phyloP scores from a whole-genome alignment of 2,797 vertebrate genomes.

The Macrochelys suwanniensis region DNA sequence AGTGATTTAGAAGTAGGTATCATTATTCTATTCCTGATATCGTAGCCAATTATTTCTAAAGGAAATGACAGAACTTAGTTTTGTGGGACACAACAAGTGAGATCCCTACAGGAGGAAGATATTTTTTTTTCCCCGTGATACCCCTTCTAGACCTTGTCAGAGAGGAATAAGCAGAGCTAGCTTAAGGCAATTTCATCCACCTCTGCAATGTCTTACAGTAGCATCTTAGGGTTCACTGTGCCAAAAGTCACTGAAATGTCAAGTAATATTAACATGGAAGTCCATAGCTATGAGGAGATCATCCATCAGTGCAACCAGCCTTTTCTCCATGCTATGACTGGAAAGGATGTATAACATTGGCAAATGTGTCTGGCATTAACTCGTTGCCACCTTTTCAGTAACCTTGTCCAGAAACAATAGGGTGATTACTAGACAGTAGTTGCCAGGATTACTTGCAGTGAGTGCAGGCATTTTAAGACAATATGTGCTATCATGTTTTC shows the following conservation, averaged over 20 bases:
- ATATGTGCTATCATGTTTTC: neutral
- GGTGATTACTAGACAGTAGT: neutral
- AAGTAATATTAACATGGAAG: neutral
- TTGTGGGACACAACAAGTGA: neutral
- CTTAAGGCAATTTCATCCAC: neutral
- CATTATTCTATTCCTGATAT: neutral
- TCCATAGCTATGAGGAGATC: neutral
- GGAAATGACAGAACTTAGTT: neutral
- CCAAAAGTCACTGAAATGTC: neutral
- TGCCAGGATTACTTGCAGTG: neutral
- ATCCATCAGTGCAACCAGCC: neutral
- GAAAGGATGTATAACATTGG: neutral
- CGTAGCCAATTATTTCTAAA: neutral
- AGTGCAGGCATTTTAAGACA: neutral
- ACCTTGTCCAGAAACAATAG: neutral
- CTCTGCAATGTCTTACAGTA: neutral
- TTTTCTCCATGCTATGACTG: neutral
- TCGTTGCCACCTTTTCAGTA: neutral
- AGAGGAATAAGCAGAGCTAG: neutral
- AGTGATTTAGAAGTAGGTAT: neutral
- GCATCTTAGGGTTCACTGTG: neutral
- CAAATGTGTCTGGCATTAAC: neutral
- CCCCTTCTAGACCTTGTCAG: neutral
- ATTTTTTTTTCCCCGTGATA: neutral
- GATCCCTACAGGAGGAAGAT: neutral